Evolutionary conservation across 2,797 vertebrate genomes (phyloP).

Genomic region (Cyclopterus lumpus): DNA sequence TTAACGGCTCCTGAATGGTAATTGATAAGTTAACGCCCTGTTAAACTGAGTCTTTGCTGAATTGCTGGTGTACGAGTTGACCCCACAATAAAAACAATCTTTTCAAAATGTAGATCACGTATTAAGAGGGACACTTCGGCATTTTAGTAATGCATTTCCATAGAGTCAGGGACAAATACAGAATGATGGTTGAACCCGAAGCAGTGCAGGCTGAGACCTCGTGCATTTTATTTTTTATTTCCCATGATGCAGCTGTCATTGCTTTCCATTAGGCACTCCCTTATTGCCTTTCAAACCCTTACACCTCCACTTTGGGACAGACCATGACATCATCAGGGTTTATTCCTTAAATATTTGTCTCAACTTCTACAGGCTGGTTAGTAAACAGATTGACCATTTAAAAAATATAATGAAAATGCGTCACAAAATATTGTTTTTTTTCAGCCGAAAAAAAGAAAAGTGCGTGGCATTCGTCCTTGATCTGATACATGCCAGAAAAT

Average conservation of each 20-base stretch:
- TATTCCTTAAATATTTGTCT: not conserved
- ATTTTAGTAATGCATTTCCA: not conserved
- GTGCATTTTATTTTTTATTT: not conserved
- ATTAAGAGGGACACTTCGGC: constrained; percentile 5
- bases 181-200: not conserved
- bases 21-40: constrained; percentile 10
- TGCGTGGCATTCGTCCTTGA: not conserved
- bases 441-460: not conserved
- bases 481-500: not conserved
- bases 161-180: not conserved
- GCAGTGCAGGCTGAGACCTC: not conserved
- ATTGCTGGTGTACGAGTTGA: constrained; percentile 30
- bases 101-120: not conserved
- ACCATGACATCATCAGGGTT: not conserved
- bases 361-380: not conserved
- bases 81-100: not conserved
- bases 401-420: not conserved
- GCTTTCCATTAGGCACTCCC: not conserved
- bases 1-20: constrained; percentile 48
- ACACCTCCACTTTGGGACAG: not conserved
- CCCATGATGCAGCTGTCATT: not conserved
- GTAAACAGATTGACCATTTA: not conserved
- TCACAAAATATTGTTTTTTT: constrained; percentile 22
- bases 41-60: constrained; percentile 29
- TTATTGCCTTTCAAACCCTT: not conserved